Evolutionary conservation across 1,140 invertebrate genomes (phyloP).

Genomic region (Aphaenogaster floridana): DNA sequence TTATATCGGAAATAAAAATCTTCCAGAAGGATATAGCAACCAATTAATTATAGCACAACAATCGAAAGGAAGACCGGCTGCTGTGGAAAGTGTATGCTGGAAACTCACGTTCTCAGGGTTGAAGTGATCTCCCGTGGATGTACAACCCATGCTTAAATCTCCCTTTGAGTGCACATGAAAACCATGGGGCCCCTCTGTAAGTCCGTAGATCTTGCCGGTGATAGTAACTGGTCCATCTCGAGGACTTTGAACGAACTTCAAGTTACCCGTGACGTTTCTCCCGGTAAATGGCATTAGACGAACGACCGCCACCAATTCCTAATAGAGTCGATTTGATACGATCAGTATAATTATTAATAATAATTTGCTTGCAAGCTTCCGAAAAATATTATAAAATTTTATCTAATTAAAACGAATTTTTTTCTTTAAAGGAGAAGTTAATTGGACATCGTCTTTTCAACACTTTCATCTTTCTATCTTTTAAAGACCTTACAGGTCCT

Average conservation of each 20-base stretch:
- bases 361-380: neutral
- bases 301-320: slow-evolving; percentile 52
- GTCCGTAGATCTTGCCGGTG: slow-evolving; percentile 91
- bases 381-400: neutral
- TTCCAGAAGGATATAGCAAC: neutral
- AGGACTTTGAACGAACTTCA: slow-evolving; percentile 58
- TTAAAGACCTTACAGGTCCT: neutral
- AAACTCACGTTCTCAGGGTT: slow-evolving; percentile 89
- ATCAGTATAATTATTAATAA: slow-evolving; percentile 4
- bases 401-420: neutral
- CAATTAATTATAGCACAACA: neutral
- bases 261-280: slow-evolving; percentile 60
- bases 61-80: neutral
- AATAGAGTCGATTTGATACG: neutral
- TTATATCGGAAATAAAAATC: neutral
- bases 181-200: slow-evolving; percentile 91
- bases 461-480: neutral
- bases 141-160: slow-evolving; percentile 92
- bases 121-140: slow-evolving; percentile 91
- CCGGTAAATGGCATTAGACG: neutral
- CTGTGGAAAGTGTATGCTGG: neutral
- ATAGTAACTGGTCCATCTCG: slow-evolving; percentile 88
- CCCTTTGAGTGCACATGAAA: slow-evolving; percentile 97
- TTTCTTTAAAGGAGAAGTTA: neutral
- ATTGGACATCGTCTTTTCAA: neutral